Evolutionary conservation across 2,888 invertebrate species (phyloP).

Genomic region (Pollenia angustigena): DNA sequence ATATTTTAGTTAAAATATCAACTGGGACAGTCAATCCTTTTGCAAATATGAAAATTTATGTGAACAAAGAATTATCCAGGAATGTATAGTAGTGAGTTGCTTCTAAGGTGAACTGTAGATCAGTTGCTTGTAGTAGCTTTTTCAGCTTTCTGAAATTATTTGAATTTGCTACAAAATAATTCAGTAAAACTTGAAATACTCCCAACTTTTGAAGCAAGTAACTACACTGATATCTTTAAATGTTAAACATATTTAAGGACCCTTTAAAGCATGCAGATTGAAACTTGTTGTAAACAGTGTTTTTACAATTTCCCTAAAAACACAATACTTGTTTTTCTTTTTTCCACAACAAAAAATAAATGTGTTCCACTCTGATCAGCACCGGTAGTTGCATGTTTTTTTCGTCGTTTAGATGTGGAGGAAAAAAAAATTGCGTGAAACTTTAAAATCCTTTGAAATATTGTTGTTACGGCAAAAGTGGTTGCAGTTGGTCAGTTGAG

Average conservation of each 20-base stretch:
- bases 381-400: constrained; percentile 64
- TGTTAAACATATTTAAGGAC: neutral
- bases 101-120: too few relatives aligned
- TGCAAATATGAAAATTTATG: too few relatives aligned
- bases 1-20: too few relatives aligned
- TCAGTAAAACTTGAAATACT: too few relatives aligned
- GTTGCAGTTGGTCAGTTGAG: constrained; percentile 51
- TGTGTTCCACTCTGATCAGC: constrained; percentile 42
- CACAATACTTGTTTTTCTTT: neutral
- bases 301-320: neutral
- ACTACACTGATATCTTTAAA: too few relatives aligned
- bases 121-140: too few relatives aligned
- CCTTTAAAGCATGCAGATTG: neutral
- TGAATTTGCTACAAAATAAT: too few relatives aligned
- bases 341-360: neutral
- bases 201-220: too few relatives aligned
- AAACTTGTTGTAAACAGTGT: constrained; percentile 7
- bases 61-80: too few relatives aligned
- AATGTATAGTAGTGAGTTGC: too few relatives aligned
- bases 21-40: too few relatives aligned
- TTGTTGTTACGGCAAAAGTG: constrained; percentile 58
- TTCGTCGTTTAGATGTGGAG: constrained; percentile 8
- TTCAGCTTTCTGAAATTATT: too few relatives aligned
- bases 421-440: constrained; percentile 42
- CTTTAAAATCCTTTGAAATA: constrained; percentile 64